Percentiles rank a stretch among this genome's conserved stretches.
Evolutionary conservation across 2,113 vertebrate genomes (phyloP).

Genomic region (Gorsachius goisagi): DNA sequence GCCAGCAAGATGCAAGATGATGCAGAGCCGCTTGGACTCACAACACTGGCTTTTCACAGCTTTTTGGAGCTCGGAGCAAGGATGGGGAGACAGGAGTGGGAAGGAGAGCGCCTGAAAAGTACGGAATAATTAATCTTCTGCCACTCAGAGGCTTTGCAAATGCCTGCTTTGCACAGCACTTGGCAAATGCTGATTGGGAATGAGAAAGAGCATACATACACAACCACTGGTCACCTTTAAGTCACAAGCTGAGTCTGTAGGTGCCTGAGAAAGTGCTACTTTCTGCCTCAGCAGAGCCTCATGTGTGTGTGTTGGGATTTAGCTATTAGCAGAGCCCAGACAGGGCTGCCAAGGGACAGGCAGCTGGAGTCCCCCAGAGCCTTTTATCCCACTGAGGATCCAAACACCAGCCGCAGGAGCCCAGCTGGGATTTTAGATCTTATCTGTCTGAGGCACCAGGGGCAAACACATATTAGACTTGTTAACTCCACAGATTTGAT

Average conservation of each 20-base stretch:
- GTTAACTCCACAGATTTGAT: not conserved
- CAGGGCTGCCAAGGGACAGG: not conserved
- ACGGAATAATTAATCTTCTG: not conserved
- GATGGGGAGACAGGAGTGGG: not conserved
- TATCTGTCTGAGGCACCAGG: not conserved
- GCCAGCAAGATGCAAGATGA: not conserved
- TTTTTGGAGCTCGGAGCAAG: not conserved
- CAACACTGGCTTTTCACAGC: not conserved
- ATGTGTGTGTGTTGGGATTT: not conserved
- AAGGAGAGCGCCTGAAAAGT: not conserved
- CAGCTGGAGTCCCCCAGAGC: not conserved
- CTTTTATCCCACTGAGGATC: not conserved
- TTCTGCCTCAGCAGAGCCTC: not conserved
- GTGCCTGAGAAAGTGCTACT: not conserved
- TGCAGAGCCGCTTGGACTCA: not conserved
- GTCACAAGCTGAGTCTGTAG: not conserved
- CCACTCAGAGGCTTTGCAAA: not conserved
- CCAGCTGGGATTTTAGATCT: conserved; percentile 8
- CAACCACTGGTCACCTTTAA: not conserved
- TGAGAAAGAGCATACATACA: not conserved
- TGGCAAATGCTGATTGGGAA: not conserved
- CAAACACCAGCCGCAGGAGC: not conserved
- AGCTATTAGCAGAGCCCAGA: not conserved
- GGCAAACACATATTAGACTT: not conserved
- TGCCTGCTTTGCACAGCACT: not conserved